phyloP scores from a whole-genome alignment of 2,888 invertebrate genomes.

The Ceramica pisi region DNA sequence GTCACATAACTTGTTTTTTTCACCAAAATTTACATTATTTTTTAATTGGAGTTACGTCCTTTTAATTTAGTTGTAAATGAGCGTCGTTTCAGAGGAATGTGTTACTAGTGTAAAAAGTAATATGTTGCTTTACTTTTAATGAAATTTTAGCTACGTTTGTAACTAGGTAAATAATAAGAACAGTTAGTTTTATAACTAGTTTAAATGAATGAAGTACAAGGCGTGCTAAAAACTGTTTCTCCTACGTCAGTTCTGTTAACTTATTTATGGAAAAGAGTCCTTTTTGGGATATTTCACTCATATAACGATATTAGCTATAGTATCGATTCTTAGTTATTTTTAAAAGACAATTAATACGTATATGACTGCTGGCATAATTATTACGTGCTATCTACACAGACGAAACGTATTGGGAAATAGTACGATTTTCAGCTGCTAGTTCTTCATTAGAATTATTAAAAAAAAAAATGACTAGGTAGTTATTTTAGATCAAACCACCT shows the following conservation, averaged over 20 bases:
- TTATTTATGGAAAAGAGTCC: background rate
- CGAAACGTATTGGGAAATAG: no score
- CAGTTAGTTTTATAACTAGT: conserved; percentile 12
- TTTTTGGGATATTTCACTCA: no score
- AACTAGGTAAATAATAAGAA: background rate
- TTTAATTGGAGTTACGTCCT: conserved; percentile 41
- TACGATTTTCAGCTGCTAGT: no score
- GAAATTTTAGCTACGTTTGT: conserved; percentile 1
- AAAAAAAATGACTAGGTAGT: no score
- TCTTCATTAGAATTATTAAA: no score
- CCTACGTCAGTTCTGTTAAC: background rate
- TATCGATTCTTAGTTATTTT: no score
- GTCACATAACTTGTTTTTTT: conserved; percentile 25
- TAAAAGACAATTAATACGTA: no score
- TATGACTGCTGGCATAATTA: no score
- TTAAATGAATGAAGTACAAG: background rate
- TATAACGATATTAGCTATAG: background rate
- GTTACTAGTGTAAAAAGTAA: conserved; percentile 28
- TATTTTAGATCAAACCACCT: no score
- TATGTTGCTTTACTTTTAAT: conserved; percentile 26
- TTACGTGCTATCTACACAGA: no score
- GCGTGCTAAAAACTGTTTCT: background rate
- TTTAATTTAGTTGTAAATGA: conserved; percentile 61
- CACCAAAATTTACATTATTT: conserved; percentile 52
- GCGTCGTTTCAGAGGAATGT: conserved; percentile 42